Percentiles rank a stretch among this genome's conserved stretches.
phyloP scores from a whole-genome alignment of 2,797 vertebrate species.

The Anolis apletophallus region DNA sequence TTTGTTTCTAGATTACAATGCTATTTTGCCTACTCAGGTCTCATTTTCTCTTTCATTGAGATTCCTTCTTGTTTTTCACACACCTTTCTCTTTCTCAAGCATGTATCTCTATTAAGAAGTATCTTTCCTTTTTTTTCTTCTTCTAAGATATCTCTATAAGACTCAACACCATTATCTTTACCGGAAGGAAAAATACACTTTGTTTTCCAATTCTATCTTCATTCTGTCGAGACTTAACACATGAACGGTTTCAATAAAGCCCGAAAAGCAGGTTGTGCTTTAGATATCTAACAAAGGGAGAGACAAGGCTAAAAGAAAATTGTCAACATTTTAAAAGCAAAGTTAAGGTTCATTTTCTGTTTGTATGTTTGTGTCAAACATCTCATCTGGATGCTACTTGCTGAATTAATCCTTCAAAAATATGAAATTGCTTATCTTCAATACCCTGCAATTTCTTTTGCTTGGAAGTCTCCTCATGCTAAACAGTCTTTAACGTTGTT shows the following conservation, averaged over 20 bases:
- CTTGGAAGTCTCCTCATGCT: constrained; percentile 1
- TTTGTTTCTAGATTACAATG: background rate
- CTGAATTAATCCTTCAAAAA: background rate
- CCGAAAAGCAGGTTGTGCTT: constrained; percentile 38
- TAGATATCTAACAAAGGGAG: background rate
- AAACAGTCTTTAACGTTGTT: constrained; percentile 5
- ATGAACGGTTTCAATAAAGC: constrained; percentile 23
- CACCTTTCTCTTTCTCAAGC: background rate
- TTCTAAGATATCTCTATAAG: background rate
- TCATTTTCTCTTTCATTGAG: background rate
- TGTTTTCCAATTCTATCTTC: constrained; percentile 18
- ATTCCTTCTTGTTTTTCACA: background rate
- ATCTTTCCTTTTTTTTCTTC: background rate
- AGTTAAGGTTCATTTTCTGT: constrained; percentile 17
- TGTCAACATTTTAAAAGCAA: constrained; percentile 18
- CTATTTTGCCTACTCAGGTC: background rate
- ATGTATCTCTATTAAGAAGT: background rate
- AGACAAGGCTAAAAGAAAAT: constrained; percentile 37
- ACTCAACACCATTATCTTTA: constrained; percentile 30
- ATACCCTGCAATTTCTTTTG: constrained; percentile 15
- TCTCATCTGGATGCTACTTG: constrained; percentile 35
- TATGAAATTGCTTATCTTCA: constrained; percentile 27
- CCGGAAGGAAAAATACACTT: constrained; percentile 15
- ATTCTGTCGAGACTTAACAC: constrained; percentile 32
- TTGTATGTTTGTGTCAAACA: constrained; percentile 30